A percentile compares a stretch with the other conserved stretches of the same genome.
Conservation (phyloP, 2,797 vertebrate species). For the Pantherophis alleghaniensis region DNA sequence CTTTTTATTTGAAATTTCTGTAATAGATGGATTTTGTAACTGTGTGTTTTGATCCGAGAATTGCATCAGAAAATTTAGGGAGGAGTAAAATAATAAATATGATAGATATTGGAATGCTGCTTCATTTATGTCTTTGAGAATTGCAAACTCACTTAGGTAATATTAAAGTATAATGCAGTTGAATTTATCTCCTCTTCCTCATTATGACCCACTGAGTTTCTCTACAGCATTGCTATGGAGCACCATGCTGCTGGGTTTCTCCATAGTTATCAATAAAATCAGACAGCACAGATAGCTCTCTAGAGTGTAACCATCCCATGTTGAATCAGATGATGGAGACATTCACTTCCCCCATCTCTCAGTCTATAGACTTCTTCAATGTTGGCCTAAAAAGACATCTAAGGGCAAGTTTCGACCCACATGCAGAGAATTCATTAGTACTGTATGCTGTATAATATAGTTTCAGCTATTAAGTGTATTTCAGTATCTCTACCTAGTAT, state of each 20-base stretch:
- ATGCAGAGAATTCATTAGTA: conserved; percentile 42
- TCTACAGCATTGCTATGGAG: not conserved
- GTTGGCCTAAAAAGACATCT: conserved; percentile 58
- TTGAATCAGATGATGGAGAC: conserved; percentile 44
- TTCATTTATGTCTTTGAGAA: not conserved
- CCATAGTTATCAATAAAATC: not conserved
- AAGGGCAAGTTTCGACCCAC: conserved; percentile 36
- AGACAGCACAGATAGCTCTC: not conserved
- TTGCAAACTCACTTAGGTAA: not conserved
- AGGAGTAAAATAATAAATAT: not conserved
- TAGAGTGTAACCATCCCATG: conserved; percentile 18
- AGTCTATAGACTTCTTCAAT: conserved; percentile 50
- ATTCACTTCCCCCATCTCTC: conserved; percentile 42
- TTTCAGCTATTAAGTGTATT: conserved; percentile 47
- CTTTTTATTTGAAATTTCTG: not conserved
- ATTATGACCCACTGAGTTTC: not conserved
- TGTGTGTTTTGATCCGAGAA: not conserved
- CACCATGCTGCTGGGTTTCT: not conserved
- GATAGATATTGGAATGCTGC: not conserved
- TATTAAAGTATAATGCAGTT: not conserved
- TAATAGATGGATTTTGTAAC: not conserved
- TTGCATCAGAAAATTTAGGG: not conserved
- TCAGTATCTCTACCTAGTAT: conserved; percentile 18
- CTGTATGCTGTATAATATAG: not conserved
- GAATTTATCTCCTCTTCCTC: not conserved